phyloP scores from a whole-genome alignment of 2,797 vertebrate species.

The Rhinella marina region DNA sequence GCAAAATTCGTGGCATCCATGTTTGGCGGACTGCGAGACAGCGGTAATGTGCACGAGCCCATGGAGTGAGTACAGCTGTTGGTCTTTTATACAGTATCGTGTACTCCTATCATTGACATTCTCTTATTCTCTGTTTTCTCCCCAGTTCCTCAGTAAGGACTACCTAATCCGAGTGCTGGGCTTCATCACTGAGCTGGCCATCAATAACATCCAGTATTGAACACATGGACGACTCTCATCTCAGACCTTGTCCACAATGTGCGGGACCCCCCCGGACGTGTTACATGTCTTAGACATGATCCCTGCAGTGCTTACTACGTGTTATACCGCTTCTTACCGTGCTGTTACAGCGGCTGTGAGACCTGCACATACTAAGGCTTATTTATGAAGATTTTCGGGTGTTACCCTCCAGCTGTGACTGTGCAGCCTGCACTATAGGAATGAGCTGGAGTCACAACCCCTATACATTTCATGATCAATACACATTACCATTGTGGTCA shows the following conservation, averaged over 20 bases:
- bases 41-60: too few species aligned
- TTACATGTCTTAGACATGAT: background rate
- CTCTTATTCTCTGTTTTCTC: slow-evolving; percentile 21
- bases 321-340: too few species aligned
- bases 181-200: slow-evolving; percentile 88
- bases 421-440: background rate
- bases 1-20: too few species aligned
- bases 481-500: background rate
- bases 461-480: background rate
- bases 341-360: background rate
- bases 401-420: background rate
- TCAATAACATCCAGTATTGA: slow-evolving; percentile 74
- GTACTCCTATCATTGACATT: too few species aligned
- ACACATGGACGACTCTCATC: background rate
- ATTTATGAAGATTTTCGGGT: background rate
- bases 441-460: background rate
- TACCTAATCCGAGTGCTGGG: slow-evolving; percentile 83
- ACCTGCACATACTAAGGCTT: background rate
- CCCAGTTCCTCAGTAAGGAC: slow-evolving; percentile 84
- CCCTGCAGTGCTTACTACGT: too few species aligned
- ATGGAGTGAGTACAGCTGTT: too few species aligned
- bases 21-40: too few species aligned
- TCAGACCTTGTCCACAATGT: background rate
- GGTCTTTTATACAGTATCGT: too few species aligned
- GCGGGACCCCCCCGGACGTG: background rate